Evolutionary conservation across 1,140 invertebrate genomes (phyloP), one percentile per base, ranked within the genome.

Genomic region (Cydia pomonella): DNA sequence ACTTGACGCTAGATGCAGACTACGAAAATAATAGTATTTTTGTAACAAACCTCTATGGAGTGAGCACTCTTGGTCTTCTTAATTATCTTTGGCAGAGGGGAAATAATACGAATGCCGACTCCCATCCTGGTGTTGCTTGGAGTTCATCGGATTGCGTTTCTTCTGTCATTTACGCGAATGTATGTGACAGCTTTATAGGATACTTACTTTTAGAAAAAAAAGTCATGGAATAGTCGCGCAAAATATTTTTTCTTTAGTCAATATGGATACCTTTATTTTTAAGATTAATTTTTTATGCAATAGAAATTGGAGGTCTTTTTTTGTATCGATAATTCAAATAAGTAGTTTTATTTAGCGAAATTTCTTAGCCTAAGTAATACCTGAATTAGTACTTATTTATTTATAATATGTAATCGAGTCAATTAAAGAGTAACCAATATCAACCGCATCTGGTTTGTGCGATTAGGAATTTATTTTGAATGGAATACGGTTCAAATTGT

Each of bases 341-440:
- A 33, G 16, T 66, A 33, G 7, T 66, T 29, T 33, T 33, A 33
- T 33, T 66, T 27, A 66, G 23, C 9, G 16, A 69, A 69, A 7
- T 69, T n/a, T 18, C 29, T 9, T 33, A 69, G 64, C 7, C 33
- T 69, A 64, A 64, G 63, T n/a, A n/a, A 69, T 69, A 21, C 64
- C 27, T 38, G 64, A 69, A 29, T 64, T 29, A 33, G 64, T 69
- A 69, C 64, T 69, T 69, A 69, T 69, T 69, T 69, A 69, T 69
- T 69, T 33, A n/a, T 9, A 38, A 38, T 33, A 38, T 27, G 16
- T n/a, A 66, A 53, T 21, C 12, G 18, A 59, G 53, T 59, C 21
- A 23, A 59, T 59, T 23, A 21, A 23, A 23, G 12, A 59, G n/a
- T 50, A 50, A 50, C 47, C 5, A 66, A n/a, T 33, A 64, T 64